Evolutionary conservation across 2,113 vertebrate species (phyloP).

Genomic region (Uropsilus gracilis): DNA sequence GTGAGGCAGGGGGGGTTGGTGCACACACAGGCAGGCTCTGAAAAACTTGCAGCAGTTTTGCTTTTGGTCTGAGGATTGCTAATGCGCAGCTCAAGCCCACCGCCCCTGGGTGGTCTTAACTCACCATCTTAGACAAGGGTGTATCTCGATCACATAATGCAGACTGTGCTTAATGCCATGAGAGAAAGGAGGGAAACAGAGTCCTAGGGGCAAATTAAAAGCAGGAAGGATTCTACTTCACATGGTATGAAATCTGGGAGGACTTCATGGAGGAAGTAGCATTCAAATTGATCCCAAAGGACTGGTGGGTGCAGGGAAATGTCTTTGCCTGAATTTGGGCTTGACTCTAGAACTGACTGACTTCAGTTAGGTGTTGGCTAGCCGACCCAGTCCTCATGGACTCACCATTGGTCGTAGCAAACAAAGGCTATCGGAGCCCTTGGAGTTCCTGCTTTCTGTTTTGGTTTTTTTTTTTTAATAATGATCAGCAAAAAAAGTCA

Average conservation of each 20-base stretch:
- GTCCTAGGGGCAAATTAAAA: not conserved
- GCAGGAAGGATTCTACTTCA: not conserved
- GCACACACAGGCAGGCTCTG: not conserved
- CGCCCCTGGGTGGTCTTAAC: not conserved
- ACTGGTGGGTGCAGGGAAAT: not conserved
- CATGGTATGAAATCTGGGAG: not conserved
- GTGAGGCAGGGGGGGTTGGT: not conserved
- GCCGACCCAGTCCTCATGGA: no score
- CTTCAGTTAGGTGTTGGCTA: not conserved
- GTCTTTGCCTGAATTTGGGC: not conserved
- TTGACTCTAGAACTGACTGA: not conserved
- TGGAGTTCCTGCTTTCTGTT: no score
- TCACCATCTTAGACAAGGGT: not conserved
- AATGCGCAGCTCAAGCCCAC: not conserved
- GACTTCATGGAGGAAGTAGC: not conserved
- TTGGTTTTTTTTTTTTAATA: no score
- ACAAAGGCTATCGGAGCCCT: no score
- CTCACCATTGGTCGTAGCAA: no score
- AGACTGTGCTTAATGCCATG: not conserved
- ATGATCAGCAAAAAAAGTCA: no score
- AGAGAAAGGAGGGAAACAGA: not conserved
- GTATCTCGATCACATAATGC: not conserved
- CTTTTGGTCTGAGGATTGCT: not conserved
- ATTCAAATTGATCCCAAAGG: not conserved
- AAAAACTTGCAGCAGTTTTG: not conserved